Base-by-base conservation (phyloP, 2,888 invertebrate species). In the Stenodera caucasica region DNA sequence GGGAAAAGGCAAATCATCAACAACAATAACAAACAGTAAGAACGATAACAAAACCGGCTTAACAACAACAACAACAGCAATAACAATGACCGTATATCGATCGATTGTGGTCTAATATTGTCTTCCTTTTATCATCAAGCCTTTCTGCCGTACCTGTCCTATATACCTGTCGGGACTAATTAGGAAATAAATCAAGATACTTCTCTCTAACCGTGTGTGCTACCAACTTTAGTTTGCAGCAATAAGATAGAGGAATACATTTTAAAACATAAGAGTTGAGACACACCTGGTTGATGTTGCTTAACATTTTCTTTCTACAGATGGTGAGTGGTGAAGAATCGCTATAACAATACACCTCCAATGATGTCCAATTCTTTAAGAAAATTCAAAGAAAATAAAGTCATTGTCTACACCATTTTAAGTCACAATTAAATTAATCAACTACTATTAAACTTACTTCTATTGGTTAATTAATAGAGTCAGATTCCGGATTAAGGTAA, bases 101-200 rank as follows among this genome's bases (percentile, higher is more conserved):
- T 23, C 23, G 45, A 45, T 45, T 62, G 64, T 60, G 61, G 57
- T 52, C 40, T 61, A 61, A 61, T 61, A 61, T 61, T 51, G 54
- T 56, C 56, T 58, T 60, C 59, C 63, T 29, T 70, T 72, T 72
- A 73, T 72, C 71, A 70, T 73, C 71, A 70, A 73, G 73, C 71
- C 71, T 70, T 69, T 66, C 71, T 70, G 70, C 75, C 70, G 65
- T 77, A 77, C 75, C 78, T 75, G 78, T 77, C 76, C 76, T 75
- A 78, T 78, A 78, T 78, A 78, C 76, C 79, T 80, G 80, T 80
- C 79, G 68, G 70, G 70, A 75, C 77, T 79, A 80, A 80, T 79
- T 79, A 80, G 80, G 78, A 75, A 76, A 80, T 80, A 80, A 79
- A 80, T 80, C 79, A 79, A 76, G 72, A 67, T 67, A 70, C 65